phyloP scores from a whole-genome alignment of 2,888 invertebrate genomes.

The Cosmorhoe ocellata region DNA sequence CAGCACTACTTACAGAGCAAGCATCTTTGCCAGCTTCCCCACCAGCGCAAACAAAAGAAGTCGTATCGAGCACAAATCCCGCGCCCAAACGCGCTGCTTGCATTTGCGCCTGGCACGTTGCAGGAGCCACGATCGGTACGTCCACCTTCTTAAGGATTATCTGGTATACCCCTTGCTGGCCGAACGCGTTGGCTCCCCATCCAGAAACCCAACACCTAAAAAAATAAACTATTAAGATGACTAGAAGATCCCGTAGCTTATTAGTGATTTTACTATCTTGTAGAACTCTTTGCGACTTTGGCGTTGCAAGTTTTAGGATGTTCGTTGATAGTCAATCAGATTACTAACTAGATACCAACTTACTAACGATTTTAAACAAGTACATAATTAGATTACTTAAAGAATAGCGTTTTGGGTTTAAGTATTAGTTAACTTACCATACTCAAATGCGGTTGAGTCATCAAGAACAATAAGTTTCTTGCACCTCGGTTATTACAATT shows the following conservation, averaged over 20 bases:
- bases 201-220: constrained; percentile 87
- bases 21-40: constrained; percentile 89
- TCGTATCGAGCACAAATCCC: constrained; percentile 83
- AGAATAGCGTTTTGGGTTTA: no score
- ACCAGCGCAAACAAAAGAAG: constrained; percentile 90
- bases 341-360: no score
- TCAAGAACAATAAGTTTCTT: no score
- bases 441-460: no score
- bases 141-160: constrained; percentile 89
- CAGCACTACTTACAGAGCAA: constrained; percentile 84
- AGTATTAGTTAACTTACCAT: no score
- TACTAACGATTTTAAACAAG: no score
- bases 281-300: no score
- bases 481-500: neutral
- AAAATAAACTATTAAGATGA: constrained; percentile 1
- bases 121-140: constrained; percentile 86
- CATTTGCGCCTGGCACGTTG: constrained; percentile 84
- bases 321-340: no score
- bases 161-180: constrained; percentile 80
- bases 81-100: constrained; percentile 85
- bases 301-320: no score
- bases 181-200: constrained; percentile 93
- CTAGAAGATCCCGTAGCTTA: no score
- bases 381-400: no score
- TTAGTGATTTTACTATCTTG: no score